Percentiles rank a stretch among this genome's conserved stretches.
These are phyloP conservation scores for Eretmocerus hayati DNA, from an alignment of 2,888 invertebrate species.

Conservation along the genomic window DNA sequence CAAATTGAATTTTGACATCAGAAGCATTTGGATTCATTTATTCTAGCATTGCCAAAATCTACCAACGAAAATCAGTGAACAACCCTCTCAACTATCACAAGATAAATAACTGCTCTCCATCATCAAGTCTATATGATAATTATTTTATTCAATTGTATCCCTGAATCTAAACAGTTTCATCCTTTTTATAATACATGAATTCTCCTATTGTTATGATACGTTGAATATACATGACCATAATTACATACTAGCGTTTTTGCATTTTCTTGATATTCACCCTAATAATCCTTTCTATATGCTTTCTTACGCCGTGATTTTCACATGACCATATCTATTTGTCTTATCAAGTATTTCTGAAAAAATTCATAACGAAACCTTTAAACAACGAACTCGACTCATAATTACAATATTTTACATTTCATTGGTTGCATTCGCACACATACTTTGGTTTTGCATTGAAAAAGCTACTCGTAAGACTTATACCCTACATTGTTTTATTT, in stretches of 20 bases:
- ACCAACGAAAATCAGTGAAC: too few species aligned
- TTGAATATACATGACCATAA: slow-evolving; percentile 32
- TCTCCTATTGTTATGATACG: slow-evolving; percentile 34
- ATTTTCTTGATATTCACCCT: too few species aligned
- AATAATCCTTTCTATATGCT: slow-evolving; percentile 10
- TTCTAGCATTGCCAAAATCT: too few species aligned
- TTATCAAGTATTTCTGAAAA: too few species aligned
- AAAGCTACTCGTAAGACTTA: slow-evolving; percentile 7
- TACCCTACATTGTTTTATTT: too few species aligned
- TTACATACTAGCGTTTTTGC: too few species aligned
- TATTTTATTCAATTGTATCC: too few species aligned
- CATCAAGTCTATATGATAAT: too few species aligned
- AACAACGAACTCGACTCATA: slow-evolving; percentile 38
- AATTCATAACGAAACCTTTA: slow-evolving; percentile 26
- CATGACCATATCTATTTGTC: slow-evolving; percentile 8
- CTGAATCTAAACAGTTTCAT: slow-evolving; percentile 21
- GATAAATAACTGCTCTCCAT: too few species aligned
- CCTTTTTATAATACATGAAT: slow-evolving; percentile 39
- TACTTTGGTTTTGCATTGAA: slow-evolving; percentile 19
- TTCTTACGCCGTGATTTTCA: slow-evolving; percentile 9
- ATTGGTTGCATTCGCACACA: slow-evolving; percentile 12
- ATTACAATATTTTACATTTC: slow-evolving; percentile 45
- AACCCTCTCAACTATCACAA: too few species aligned
- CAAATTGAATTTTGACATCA: too few species aligned
- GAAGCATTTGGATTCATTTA: too few species aligned